Conservation (phyloP, 2,113 vertebrate genomes). For the Charadrius vociferus region DNA sequence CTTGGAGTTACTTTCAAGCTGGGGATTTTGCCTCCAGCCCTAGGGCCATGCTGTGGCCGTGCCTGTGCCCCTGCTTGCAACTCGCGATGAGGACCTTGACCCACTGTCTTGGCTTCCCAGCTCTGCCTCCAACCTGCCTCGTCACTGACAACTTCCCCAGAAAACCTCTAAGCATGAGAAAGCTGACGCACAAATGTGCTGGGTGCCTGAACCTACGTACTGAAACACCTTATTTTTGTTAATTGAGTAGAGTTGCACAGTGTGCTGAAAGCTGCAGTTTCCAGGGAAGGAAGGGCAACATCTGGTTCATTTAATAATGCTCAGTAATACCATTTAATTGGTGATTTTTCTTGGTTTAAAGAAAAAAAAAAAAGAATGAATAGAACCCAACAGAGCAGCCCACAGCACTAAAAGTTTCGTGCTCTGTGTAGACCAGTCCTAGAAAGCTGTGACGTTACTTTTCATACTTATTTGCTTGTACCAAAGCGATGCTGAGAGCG, state of each 20-base stretch:
- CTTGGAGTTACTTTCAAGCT: not conserved
- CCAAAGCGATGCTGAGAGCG: not conserved
- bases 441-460: not conserved
- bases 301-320: not conserved
- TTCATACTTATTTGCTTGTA: not conserved
- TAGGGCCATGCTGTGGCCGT: rapidly evolving
- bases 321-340: not conserved
- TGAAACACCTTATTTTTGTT: not conserved
- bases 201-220: not conserved
- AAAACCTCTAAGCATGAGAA: not conserved
- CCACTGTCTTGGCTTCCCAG: not conserved
- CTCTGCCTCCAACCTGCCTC: not conserved
- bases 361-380: not conserved
- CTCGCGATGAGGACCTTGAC: not conserved
- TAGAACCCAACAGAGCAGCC: not conserved
- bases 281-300: not conserved
- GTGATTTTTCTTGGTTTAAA: not conserved
- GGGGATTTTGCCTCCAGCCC: not conserved
- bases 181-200: not conserved
- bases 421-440: not conserved
- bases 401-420: rapidly evolving
- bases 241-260: not conserved
- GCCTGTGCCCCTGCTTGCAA: not conserved
- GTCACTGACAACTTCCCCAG: not conserved
- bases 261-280: not conserved